These are phyloP conservation scores for Hippocampus barbouri DNA, from an alignment of 2,113 vertebrate genomes.

Conservation along the genomic window DNA sequence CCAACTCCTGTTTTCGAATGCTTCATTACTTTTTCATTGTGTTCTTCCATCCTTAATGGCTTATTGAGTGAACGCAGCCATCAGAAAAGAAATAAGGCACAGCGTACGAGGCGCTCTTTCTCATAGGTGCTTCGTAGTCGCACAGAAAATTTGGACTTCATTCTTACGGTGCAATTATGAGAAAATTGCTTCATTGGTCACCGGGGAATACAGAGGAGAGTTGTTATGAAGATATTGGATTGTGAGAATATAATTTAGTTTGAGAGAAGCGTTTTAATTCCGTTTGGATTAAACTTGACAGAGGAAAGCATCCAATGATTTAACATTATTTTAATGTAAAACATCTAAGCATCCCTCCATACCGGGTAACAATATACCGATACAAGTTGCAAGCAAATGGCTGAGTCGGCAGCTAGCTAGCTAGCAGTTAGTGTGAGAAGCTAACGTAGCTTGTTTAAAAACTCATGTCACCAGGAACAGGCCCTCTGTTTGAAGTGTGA, in stretches of 20 bases:
- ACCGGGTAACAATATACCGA: too few species aligned
- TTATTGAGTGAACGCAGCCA: slow-evolving; percentile 18
- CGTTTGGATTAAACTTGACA: not conserved
- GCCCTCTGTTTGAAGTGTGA: too few species aligned
- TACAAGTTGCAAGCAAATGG: too few species aligned
- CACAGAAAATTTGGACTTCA: not conserved
- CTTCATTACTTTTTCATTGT: slow-evolving; percentile 28
- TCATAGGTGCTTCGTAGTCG: slow-evolving; percentile 6
- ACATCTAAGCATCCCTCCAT: too few species aligned
- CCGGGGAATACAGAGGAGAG: not conserved
- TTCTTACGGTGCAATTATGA: slow-evolving; percentile 5
- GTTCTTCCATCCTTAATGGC: slow-evolving; percentile 27
- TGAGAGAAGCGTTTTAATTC: not conserved
- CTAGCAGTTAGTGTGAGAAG: too few species aligned
- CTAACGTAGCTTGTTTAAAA: too few species aligned
- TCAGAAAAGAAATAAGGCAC: not conserved
- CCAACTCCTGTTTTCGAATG: not conserved
- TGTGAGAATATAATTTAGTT: not conserved
- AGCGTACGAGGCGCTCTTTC: slow-evolving; percentile 3
- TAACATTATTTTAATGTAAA: too few species aligned
- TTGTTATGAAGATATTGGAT: slow-evolving; percentile 14
- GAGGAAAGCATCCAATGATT: not conserved
- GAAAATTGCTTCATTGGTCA: slow-evolving; percentile 9
- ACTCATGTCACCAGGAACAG: too few species aligned
- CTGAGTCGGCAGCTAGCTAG: too few species aligned